Conservation (phyloP, 2,797 vertebrate genomes). For the Lophura swinhoii region DNA sequence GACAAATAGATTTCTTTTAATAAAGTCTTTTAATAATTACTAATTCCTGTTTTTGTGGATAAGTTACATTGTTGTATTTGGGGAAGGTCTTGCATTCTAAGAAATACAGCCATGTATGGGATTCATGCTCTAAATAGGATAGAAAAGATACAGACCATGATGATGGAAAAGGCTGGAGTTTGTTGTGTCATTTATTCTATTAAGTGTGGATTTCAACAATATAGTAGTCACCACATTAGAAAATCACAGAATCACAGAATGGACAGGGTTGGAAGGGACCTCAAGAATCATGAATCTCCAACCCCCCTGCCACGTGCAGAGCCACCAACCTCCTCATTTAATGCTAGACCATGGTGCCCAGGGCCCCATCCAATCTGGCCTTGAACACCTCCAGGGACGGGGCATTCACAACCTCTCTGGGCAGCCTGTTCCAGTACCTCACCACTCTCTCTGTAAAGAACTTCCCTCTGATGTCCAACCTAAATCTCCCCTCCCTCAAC, state of each 20-base stretch:
- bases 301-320: no score
- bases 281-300: no score
- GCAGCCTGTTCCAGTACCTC: no score
- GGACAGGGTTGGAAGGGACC: no score
- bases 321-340: no score
- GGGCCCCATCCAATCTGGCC: no score
- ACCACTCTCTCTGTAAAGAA: no score
- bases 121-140: background rate
- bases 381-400: no score
- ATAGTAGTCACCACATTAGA: slow-evolving; percentile 32
- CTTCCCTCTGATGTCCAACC: no score
- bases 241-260: background rate
- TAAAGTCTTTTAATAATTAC: background rate
- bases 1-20: background rate
- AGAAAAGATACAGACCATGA: background rate
- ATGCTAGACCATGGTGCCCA: no score
- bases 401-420: no score
- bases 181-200: background rate
- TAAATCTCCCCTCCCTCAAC: no score
- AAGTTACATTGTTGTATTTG: background rate
- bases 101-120: background rate
- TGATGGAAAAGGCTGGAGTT: background rate
- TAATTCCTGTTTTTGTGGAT: background rate
- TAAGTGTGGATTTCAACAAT: background rate
- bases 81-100: background rate